A percentile compares a stretch with the other conserved stretches of the same genome.
Conservation (phyloP, 2,113 vertebrate species). For the Geococcyx californianus region DNA sequence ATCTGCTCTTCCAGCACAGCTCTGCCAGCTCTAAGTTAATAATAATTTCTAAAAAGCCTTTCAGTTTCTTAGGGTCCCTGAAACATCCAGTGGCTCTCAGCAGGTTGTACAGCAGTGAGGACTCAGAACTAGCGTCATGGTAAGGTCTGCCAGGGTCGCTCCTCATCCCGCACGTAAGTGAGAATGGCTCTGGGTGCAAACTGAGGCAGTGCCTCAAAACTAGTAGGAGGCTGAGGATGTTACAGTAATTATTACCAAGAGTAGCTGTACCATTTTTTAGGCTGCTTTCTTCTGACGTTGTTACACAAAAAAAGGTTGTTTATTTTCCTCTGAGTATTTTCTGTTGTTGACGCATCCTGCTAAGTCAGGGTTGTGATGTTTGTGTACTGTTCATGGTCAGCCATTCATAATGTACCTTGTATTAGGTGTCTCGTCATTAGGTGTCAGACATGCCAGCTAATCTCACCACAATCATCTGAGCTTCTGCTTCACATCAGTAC, state of each 20-base stretch:
- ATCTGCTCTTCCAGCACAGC: rapidly evolving
- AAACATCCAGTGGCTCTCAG: neutral
- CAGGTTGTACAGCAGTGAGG: neutral
- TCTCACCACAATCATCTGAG: neutral
- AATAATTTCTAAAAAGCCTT: neutral
- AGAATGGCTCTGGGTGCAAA: neutral
- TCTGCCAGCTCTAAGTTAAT: neutral
- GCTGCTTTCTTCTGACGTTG: neutral
- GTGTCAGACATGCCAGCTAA: rapidly evolving
- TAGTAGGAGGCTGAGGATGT: neutral
- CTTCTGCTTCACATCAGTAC: neutral
- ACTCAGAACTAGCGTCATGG: rapidly evolving
- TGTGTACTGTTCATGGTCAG: neutral
- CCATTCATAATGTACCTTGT: rapidly evolving
- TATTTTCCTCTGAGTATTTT: neutral
- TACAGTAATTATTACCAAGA: neutral
- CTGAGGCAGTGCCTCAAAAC: neutral
- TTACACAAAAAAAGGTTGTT: neutral
- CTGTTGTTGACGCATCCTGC: neutral
- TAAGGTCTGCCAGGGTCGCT: neutral
- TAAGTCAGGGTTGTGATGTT: neutral
- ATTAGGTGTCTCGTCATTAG: neutral
- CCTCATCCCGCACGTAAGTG: rapidly evolving
- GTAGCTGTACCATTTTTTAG: neutral
- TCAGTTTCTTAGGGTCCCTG: neutral